These are phyloP conservation scores for Drosophila mayri DNA, from an alignment of 1,140 invertebrate species.

Conservation along the genomic window DNA sequence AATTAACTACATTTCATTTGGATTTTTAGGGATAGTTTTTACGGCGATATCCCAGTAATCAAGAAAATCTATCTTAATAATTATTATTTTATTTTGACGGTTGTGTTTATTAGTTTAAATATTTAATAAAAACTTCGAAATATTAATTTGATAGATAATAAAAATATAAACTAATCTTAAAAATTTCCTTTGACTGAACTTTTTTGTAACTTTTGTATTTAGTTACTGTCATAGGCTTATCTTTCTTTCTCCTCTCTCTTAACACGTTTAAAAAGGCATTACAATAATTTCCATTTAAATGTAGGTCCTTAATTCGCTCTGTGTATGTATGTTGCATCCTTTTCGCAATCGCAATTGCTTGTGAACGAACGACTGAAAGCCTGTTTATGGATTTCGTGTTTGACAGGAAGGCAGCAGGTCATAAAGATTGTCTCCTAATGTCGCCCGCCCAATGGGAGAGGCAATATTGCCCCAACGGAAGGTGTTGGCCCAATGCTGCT, in stretches of 20 bases:
- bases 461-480: conserved; percentile 35
- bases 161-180: too few relatives aligned
- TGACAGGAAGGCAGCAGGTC: conserved; percentile 73
- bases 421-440: conserved; percentile 78
- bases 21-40: too few relatives aligned
- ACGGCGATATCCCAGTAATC: too few relatives aligned
- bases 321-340: conserved; percentile 44
- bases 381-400: conserved; percentile 78
- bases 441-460: conserved; percentile 36
- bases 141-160: too few relatives aligned
- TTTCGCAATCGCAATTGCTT: conserved; percentile 45
- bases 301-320: too few relatives aligned
- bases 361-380: conserved; percentile 35
- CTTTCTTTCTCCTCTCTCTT: background rate
- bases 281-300: too few relatives aligned
- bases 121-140: fast-evolving
- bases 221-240: background rate
- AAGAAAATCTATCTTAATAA: too few relatives aligned
- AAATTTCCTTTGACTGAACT: background rate
- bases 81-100: too few relatives aligned
- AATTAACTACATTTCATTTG: too few relatives aligned
- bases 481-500: background rate
- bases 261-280: background rate
- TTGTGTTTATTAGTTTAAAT: too few relatives aligned
- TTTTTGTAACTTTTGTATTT: background rate